Conservation (phyloP, 2,113 vertebrate species). For the Melanerpes aurifrons region DNA sequence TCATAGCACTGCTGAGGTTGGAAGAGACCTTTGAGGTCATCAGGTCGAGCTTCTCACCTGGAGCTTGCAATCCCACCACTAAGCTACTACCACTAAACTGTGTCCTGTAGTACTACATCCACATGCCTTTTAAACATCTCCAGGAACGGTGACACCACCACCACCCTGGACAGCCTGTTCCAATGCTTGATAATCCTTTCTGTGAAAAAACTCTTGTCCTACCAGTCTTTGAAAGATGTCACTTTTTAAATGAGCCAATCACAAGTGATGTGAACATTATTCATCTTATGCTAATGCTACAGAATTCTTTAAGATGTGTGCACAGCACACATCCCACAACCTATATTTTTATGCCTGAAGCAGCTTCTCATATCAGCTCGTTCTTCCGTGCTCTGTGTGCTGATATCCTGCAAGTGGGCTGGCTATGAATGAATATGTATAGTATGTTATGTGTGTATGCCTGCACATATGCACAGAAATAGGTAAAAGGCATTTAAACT, state of each 20-base stretch:
- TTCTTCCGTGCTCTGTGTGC: not conserved
- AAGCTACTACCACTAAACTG: too few species aligned
- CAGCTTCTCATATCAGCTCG: not conserved
- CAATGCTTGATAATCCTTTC: too few species aligned
- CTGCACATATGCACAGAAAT: not conserved
- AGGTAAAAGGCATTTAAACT: not conserved
- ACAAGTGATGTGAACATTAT: not conserved
- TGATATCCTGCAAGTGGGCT: not conserved
- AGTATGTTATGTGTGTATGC: not conserved
- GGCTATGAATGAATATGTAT: conserved; percentile 25
- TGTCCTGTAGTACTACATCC: too few species aligned
- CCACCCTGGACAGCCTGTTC: too few species aligned
- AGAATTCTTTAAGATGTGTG: not conserved
- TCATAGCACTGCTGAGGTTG: too few species aligned
- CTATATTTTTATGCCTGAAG: not conserved
- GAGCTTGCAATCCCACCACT: too few species aligned
- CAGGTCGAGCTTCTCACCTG: too few species aligned
- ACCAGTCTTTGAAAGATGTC: not conserved
- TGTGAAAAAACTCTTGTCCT: not conserved
- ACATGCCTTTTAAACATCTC: too few species aligned
- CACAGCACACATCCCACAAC: not conserved
- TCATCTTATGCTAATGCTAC: not conserved
- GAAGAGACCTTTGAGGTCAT: too few species aligned
- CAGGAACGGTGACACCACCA: too few species aligned
- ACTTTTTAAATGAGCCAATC: not conserved